Conservation (phyloP, 1,140 invertebrate species). For the Carcinoscorpius rotundicauda region DNA sequence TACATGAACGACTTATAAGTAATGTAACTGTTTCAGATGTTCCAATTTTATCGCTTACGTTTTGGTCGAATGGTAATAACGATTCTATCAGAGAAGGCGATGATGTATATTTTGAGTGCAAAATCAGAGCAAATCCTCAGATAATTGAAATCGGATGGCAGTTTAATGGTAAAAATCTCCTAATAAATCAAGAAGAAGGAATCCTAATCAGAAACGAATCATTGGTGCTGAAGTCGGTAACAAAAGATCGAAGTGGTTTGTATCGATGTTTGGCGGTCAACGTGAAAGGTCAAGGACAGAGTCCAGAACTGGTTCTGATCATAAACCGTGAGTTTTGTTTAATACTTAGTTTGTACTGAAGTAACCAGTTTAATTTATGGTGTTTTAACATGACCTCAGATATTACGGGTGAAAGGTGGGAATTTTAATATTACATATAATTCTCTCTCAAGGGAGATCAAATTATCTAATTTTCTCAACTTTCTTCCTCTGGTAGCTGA, state of each 20-base stretch:
- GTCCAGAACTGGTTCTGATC: slow-evolving; percentile 64
- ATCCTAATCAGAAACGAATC: slow-evolving; percentile 64
- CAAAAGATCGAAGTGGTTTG: slow-evolving; percentile 25
- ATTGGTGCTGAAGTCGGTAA: slow-evolving; percentile 30
- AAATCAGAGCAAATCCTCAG: slow-evolving; percentile 72
- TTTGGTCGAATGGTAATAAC: slow-evolving; percentile 45
- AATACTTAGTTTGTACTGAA: too few relatives aligned
- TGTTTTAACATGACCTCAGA: too few relatives aligned
- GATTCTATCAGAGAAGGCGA: slow-evolving; percentile 60
- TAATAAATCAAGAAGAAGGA: slow-evolving; percentile 40
- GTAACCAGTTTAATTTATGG: too few relatives aligned
- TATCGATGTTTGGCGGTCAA: slow-evolving; percentile 84
- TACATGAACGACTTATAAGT: too few relatives aligned
- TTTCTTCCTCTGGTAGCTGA: too few relatives aligned
- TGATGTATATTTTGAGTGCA: slow-evolving; percentile 81
- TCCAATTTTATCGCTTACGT: slow-evolving; percentile 60
- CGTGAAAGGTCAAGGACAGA: slow-evolving; percentile 73
- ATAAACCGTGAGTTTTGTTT: slow-evolving; percentile 42
- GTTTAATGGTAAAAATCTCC: slow-evolving; percentile 45
- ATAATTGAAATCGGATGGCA: slow-evolving; percentile 68
- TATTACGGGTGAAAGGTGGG: too few relatives aligned
- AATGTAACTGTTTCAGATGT: slow-evolving; percentile 45
- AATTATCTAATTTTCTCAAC: too few relatives aligned
- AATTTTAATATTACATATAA: too few relatives aligned
- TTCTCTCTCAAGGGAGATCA: too few relatives aligned